Evolutionary conservation across 2,888 invertebrate species (phyloP), one percentile per base, ranked within the genome.

Genomic region (Campoplex nolae): DNA sequence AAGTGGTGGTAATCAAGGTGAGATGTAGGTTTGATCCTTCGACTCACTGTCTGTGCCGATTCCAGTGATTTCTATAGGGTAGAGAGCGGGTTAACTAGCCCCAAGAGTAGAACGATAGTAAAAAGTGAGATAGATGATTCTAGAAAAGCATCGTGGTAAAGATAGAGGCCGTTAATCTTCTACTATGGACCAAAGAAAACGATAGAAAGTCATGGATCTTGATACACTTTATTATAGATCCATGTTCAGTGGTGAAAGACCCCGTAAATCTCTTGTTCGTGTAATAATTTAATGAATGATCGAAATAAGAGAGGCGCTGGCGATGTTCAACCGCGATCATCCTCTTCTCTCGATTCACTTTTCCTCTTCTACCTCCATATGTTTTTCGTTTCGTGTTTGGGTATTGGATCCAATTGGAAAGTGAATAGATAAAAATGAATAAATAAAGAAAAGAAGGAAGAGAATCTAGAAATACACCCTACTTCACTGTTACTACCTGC

Each of bases 231-330:
- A 73, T 73, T 54, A 54, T 65, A 80, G 51, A 54, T 73, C 62
- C 54, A 81, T 23, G 84, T 83, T 83, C 86, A 88, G 91, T 92
- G 92, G 91, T 90, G 91, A 92, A 92, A 91, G 90, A 90, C 90
- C 88, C 90, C 88, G 92, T 92, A 92, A 92, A 93, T 93, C 93
- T 91, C 86, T 85, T 65, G 89, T 89, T 91, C 89, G 91, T 92
- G 90, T 92, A 92, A 92, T 93, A 92, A 93, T 93, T 93, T 92
- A 93, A 93, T 92, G 92, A 93, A 89, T 91, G 86, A 89, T 89
- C 84, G 85, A 89, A 80, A 23, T 23, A 23, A 75, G 62, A 58
- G 88, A 89, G 84, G 83, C 78, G 88, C 89, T 86, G 84, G 89
- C 88, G 83, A 85, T 83, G 86, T 83, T 88, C 68, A 83, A 80